Conservation (phyloP, 2,113 vertebrate species). For the Copsychus sechellarum region DNA sequence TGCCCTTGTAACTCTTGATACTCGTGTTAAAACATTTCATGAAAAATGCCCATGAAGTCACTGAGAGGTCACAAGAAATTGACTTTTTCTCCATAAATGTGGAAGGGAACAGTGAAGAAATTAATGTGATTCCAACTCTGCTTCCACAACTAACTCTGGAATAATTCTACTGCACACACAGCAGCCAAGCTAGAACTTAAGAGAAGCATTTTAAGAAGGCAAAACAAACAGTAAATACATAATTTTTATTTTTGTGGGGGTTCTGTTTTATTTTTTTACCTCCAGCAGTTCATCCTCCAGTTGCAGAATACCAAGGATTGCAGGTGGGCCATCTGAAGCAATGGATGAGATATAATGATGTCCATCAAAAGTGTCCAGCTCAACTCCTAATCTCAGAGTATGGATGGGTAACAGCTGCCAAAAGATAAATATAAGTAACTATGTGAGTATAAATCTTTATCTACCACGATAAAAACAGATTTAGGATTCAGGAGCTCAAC, state of each 20-base stretch:
- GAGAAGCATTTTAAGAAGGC: neutral
- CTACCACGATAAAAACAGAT: neutral
- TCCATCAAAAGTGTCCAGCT: constrained; percentile 93
- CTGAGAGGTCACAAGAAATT: neutral
- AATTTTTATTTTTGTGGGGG: neutral
- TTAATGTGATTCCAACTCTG: neutral
- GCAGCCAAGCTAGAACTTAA: neutral
- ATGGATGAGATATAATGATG: constrained; percentile 96
- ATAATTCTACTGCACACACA: neutral
- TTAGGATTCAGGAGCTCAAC: neutral
- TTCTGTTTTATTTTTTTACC: constrained; percentile 70
- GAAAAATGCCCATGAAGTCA: neutral
- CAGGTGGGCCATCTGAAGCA: constrained; percentile 84
- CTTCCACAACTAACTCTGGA: neutral
- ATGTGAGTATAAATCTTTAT: neutral
- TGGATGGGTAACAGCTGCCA: constrained; percentile 90
- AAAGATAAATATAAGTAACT: neutral
- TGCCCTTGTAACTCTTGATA: neutral
- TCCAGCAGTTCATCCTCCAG: constrained; percentile 94
- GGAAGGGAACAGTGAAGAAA: neutral
- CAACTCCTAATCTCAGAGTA: constrained; percentile 90
- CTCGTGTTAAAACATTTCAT: neutral
- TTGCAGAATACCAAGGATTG: constrained; percentile 80
- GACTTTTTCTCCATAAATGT: neutral
- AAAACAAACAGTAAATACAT: neutral